A percentile compares a stretch with the other conserved stretches of the same genome.
Conservation (phyloP, 2,797 vertebrate species). For the Squalus acanthias region DNA sequence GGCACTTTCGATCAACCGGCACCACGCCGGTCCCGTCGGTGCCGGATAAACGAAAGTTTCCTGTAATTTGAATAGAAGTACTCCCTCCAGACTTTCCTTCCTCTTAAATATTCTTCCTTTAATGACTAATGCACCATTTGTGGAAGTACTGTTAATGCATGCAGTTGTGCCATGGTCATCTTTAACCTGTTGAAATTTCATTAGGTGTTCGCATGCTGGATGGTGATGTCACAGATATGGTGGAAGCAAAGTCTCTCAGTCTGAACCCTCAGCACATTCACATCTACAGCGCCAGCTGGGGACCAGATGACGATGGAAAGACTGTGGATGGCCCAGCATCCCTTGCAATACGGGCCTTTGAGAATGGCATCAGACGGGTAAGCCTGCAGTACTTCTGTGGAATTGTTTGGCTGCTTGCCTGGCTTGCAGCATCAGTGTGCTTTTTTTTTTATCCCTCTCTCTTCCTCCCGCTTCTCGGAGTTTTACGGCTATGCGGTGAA, state of each 20-base stretch:
- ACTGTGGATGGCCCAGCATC: constrained; percentile 93
- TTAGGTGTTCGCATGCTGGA: constrained; percentile 91
- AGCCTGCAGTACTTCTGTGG: constrained; percentile 40
- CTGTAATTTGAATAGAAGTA: not conserved
- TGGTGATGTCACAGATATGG: constrained; percentile 97
- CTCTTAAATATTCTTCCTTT: not conserved
- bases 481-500: not conserved
- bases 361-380: constrained; percentile 92
- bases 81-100: not conserved
- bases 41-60: too few relatives aligned
- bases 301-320: constrained; percentile 93
- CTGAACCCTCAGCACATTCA: constrained; percentile 93
- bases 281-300: constrained; percentile 97
- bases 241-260: constrained; percentile 91
- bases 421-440: not conserved
- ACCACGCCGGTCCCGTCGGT: too few relatives aligned
- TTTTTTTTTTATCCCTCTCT: constrained; percentile 26
- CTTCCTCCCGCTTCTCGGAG: not conserved
- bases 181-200: constrained; percentile 46
- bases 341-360: constrained; percentile 92
- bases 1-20: too few relatives aligned
- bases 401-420: constrained; percentile 40
- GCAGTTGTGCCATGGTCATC: not conserved
- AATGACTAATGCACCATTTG: not conserved
- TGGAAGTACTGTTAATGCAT: not conserved